A percentile compares a stretch with the other conserved stretches of the same genome.
Evolutionary conservation across 2,113 vertebrate species (phyloP).

Genomic region (Hyla sarda): DNA sequence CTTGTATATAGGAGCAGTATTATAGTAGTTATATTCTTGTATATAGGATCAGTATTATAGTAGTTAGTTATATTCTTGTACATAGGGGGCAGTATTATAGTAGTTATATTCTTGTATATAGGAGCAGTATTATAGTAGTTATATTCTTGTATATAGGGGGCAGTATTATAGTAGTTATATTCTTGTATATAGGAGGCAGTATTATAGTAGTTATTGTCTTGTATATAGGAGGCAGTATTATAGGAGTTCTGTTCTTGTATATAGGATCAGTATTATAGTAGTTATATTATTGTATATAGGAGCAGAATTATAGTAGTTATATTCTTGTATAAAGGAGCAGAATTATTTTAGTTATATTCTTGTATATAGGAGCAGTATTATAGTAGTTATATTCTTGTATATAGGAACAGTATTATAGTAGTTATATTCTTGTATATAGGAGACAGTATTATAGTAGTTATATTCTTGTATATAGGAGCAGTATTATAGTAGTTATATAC

Average conservation of each 20-base stretch:
- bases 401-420: neutral
- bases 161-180: slow-evolving; percentile 6
- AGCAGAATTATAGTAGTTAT: too few species aligned
- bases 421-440: neutral
- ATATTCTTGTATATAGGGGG: neutral
- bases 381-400: slow-evolving; percentile 12
- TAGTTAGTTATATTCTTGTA: slow-evolving; percentile 2
- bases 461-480: neutral
- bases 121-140: slow-evolving; percentile 6
- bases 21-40: slow-evolving; percentile 14
- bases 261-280: slow-evolving; percentile 1
- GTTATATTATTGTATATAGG: too few species aligned
- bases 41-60: neutral
- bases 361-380: slow-evolving; percentile 11
- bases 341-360: neutral
- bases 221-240: slow-evolving; percentile 4
- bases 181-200: neutral
- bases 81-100: neutral
- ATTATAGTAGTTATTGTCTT: slow-evolving; percentile 3
- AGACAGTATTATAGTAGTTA: neutral
- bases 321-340: neutral
- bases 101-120: slow-evolving; percentile 14
- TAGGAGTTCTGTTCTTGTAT: neutral
- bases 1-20: neutral
- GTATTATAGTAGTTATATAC: neutral